Evolutionary conservation across 2,888 invertebrate genomes (phyloP).

Genomic region (Dimorphilus gyrociliatus): DNA sequence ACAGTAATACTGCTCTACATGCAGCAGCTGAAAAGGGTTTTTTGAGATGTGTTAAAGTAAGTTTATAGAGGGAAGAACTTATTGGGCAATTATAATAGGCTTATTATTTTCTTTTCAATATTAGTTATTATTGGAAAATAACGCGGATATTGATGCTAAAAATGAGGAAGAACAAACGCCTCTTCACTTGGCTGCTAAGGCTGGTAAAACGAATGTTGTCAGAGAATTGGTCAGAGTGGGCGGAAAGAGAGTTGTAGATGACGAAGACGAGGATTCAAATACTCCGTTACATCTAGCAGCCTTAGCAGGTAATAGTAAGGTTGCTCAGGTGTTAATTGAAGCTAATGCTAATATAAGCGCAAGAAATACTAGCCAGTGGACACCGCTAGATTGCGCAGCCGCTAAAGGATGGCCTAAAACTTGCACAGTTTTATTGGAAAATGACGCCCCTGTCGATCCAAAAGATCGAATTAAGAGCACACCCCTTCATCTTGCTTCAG

Average conservation of each 20-base stretch:
- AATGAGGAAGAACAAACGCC: constrained; percentile 39
- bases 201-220: constrained; percentile 35
- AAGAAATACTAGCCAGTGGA: constrained; percentile 39
- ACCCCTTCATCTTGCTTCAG: constrained; percentile 38
- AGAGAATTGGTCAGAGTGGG: constrained; percentile 25
- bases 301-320: constrained; percentile 34
- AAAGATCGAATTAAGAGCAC: constrained; percentile 38
- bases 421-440: constrained; percentile 28
- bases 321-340: constrained; percentile 30
- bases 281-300: constrained; percentile 38
- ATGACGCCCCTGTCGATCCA: constrained; percentile 37
- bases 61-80: too few species aligned
- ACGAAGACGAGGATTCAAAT: constrained; percentile 39
- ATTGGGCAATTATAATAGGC: too few species aligned
- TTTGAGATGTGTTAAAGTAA: too few species aligned
- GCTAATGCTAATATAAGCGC: constrained; percentile 38
- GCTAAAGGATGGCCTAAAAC: constrained; percentile 34
- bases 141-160: constrained; percentile 33
- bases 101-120: constrained; percentile 5
- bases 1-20: constrained; percentile 40
- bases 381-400: constrained; percentile 40
- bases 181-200: constrained; percentile 35
- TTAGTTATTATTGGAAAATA: constrained; percentile 33
- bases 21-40: constrained; percentile 38
- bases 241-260: constrained; percentile 31